These are phyloP conservation scores for Drosophila ohnishii DNA, from an alignment of 1,140 invertebrate species.

Conservation along the genomic window DNA sequence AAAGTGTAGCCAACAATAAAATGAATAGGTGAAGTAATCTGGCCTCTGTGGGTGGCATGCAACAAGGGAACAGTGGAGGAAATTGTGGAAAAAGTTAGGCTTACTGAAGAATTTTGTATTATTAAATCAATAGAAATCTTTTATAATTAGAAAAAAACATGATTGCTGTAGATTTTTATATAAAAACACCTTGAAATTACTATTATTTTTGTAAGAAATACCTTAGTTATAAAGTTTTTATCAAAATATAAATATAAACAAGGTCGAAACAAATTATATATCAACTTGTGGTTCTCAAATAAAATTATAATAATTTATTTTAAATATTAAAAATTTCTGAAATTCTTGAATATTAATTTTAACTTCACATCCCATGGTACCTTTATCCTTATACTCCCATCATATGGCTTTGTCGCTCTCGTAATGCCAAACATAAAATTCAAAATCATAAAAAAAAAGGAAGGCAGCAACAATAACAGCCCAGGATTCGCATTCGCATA, in stretches of 20 bases:
- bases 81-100: background rate
- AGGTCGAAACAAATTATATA: too few species aligned
- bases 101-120: too few species aligned
- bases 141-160: background rate
- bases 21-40: slow-evolving; percentile 31
- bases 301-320: background rate
- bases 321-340: too few species aligned
- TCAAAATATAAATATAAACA: too few species aligned
- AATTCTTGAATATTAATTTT: too few species aligned
- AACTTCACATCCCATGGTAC: slow-evolving; percentile 37
- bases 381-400: slow-evolving; percentile 1
- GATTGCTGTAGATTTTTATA: too few species aligned
- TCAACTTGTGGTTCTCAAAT: background rate
- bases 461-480: slow-evolving; percentile 59
- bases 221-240: too few species aligned
- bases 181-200: background rate
- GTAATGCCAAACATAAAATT: slow-evolving; percentile 58
- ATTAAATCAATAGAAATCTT: too few species aligned
- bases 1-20: slow-evolving; percentile 41
- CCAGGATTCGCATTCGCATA: slow-evolving; percentile 64
- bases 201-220: too few species aligned
- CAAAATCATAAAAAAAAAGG: slow-evolving; percentile 74
- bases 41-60: slow-evolving; percentile 3
- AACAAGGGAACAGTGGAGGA: slow-evolving; percentile 4
- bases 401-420: slow-evolving; percentile 25